Evolutionary conservation across 2,888 invertebrate species (phyloP), one percentile per base, ranked within the genome.

Genomic region (Cheilosia grossa): DNA sequence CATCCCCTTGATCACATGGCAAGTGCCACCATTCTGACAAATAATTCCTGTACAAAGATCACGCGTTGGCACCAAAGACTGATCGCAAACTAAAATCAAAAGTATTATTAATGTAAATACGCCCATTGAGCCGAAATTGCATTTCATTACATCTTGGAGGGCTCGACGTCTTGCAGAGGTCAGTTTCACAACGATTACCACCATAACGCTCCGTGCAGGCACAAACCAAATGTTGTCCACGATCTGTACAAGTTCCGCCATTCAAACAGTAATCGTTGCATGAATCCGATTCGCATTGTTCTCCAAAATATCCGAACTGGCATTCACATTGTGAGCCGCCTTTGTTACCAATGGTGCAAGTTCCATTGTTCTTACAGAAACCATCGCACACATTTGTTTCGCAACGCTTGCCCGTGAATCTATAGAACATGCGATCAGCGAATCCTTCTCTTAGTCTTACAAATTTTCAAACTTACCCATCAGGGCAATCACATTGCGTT

Each of bases 351-450:
- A 91, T 89, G 40, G 87, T 88, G 66, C 92, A 92, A 51, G 89
- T 88, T 87, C 95, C 95, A 44, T 94, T 89, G 67, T 91, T 94
- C 79, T 92, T 92, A 88, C 95, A 95, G 85, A 93, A 93, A 37
- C 93, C 92, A 17, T 92, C 90, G 89, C 95, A 95, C 6, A 92
- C 91, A 87, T 94, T 93, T 47, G 92, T 92, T 86, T 95, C 94
- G 89, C 96, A 95, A 15, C 92, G 92, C 58, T 93, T 93, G 4
- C 95, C 95, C 0, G 92, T 89, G 51, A 88, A 92, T 40, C 90
- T 90, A 59, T 19, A 42, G 10, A n/a, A 40, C 0, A 15, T 15
- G 1, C 7, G 15, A 13, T 15, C 5, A 44, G 6, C 9, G 4
- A 3, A 40, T 10, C n/a, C 4, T 6, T 21, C 17, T 19, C 9